Evolutionary conservation across 1,140 invertebrate species (phyloP), one percentile per base, ranked within the genome.

Genomic region (Drosophila repletoides): DNA sequence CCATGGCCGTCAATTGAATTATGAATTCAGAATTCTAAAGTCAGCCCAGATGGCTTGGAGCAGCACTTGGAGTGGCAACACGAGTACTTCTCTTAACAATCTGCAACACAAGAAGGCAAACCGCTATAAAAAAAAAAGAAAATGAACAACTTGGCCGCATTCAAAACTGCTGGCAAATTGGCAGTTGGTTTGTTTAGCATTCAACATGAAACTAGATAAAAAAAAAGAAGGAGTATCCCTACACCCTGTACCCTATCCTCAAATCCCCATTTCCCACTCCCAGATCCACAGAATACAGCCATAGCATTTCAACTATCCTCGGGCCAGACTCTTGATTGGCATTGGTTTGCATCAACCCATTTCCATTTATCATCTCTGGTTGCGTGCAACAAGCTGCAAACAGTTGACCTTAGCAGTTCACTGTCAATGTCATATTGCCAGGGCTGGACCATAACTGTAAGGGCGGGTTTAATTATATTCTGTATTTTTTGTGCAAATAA

Each of bases 351-450:
- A 15, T 12, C 14, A 28, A 14, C n/a, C 22, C 19, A 21, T 38
- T 15, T 46, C 12, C 5, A 24, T 26, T 26, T 45, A 26, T 21
- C 28, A 45, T 38, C 17, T 15, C 31, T 43, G 24, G 7, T 63
- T 46, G 76, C 65, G 74, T 77, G 61, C 76, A 80, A 80, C 76
- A 77, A 77, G 74, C 66, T 66, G 65, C 74, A 74, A 46, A 26
- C 24, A 24, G 29, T 60, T 72, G 75, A 79, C 74, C 75, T 72
- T 68, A 56, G 28, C 52, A 26, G 34, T 55, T 63, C 72, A 72
- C 29, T 73, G 75, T 59, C 75, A 79, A 79, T 69, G 74, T 72
- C 73, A 76, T 59, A 17, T 49, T 6, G 17, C 2, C 6, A 46
- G 14, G n/a, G n/a, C n/a, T n/a, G n/a, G n/a, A n/a, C n/a, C n/a